These are phyloP conservation scores for Haliclona indistincta DNA, from an alignment of 37 sponge, comb jelly and placozoan species.

Conservation along the genomic window DNA sequence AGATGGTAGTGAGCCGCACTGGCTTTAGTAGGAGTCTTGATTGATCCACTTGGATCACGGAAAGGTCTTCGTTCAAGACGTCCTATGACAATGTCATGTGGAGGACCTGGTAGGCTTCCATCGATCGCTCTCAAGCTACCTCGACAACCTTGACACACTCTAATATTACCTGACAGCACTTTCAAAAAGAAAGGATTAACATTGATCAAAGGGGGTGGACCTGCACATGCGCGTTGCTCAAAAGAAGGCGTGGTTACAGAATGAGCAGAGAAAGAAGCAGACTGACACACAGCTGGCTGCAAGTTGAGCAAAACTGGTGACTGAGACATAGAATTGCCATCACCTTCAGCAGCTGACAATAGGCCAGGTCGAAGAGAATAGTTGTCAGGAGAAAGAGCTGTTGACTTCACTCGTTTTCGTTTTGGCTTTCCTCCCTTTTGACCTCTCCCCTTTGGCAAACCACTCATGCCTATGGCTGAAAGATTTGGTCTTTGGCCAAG, in stretches of 20 bases:
- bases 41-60: not conserved
- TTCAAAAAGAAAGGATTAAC: slow-evolving; percentile 5
- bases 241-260: too few species aligned
- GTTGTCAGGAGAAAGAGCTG: not conserved
- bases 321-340: too few species aligned
- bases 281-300: too few species aligned
- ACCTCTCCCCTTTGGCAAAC: slow-evolving; percentile 16
- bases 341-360: too few species aligned
- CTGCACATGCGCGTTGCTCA: too few species aligned
- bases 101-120: slow-evolving; percentile 10
- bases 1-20: not conserved
- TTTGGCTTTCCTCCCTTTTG: slow-evolving; percentile 33
- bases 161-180: slow-evolving; percentile 6
- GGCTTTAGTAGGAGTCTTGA: not conserved
- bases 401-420: not conserved
- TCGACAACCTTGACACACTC: slow-evolving; percentile 38
- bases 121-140: slow-evolving; percentile 2
- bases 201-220: too few species aligned
- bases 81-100: not conserved
- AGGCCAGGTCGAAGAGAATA: not conserved
- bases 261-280: too few species aligned
- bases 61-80: not conserved
- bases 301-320: too few species aligned
- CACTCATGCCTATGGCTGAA: slow-evolving; percentile 9
- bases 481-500: slow-evolving; percentile 7